Evolutionary conservation across 23 tunicate genomes (phyloP), one percentile per base, ranked within the genome.

Genomic region (Oikopleura dioica): DNA sequence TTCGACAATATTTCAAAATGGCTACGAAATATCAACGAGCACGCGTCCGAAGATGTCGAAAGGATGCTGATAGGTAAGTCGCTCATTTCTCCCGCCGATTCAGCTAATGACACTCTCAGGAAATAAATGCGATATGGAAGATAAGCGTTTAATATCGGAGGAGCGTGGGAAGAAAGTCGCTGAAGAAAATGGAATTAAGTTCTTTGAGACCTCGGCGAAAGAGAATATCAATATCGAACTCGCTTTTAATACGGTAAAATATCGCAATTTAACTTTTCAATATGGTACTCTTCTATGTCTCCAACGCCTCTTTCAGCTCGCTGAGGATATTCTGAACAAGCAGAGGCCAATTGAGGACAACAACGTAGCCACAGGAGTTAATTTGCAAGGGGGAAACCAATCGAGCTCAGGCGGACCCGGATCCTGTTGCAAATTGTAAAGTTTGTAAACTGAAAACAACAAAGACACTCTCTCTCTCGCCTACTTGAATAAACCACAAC

Each of bases 81-180:
- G 16, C 55, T 44, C 16, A 9, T 9, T 16, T 9, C 16, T 44
- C 16, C 16, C 16, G 9, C 9, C 16, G 55, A n/a, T n/a, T n/a
- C n/a, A n/a, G n/a, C n/a, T n/a, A n/a, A n/a, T n/a, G n/a, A n/a
- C n/a, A n/a, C 16, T 44, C 16, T 44, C 16, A 36, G 97, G 97
- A 26, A 91, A 91, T 82, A 91, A 91, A 68, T 91, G 97, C 58
- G 97, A 91, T 79, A 91, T 91, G 97, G 97, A 91, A 75, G 97
- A 91, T 69, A 91, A 91, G 38, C 72, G 97, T 38, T 79, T 91
- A 81, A 91, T 91, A 79, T 80, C 85, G 79, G 85, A 85, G 37
- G 97, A 91, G 51, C 36, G 94, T 37, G 97, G 97, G 35, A 91
- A 85, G 78, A 78, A 75, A 84, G 97, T 91, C 51, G 91, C 97